A percentile compares a stretch with the other conserved stretches of the same genome.
These are phyloP conservation scores for Mycalesis mineus DNA, from an alignment of 2,888 invertebrate genomes.

Conservation along the genomic window DNA sequence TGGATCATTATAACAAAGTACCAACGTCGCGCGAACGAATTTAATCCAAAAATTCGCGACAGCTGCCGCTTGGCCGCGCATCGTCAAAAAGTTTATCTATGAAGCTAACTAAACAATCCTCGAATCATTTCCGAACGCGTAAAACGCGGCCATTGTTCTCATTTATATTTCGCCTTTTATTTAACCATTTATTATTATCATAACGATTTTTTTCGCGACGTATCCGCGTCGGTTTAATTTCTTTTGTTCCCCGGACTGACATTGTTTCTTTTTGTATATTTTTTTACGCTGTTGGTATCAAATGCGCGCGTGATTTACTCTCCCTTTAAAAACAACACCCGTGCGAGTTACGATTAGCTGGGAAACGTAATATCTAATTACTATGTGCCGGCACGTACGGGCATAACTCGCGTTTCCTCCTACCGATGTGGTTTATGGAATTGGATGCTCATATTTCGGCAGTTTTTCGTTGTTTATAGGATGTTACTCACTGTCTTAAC, in stretches of 20 bases:
- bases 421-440: conserved; percentile 76
- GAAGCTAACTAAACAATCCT: conserved; percentile 65
- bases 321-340: conserved; percentile 77
- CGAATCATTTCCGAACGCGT: conserved; percentile 61
- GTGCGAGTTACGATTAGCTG: conserved; percentile 75
- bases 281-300: conserved; percentile 63
- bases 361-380: conserved; percentile 76
- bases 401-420: conserved; percentile 74
- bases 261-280: conserved; percentile 71
- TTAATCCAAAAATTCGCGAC: conserved; percentile 63
- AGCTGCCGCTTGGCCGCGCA: conserved; percentile 59
- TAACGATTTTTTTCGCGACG: conserved; percentile 73
- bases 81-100: conserved; percentile 66
- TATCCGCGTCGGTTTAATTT: conserved; percentile 71
- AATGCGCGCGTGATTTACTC: conserved; percentile 70
- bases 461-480: conserved; percentile 62
- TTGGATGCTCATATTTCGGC: conserved; percentile 76
- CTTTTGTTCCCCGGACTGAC: conserved; percentile 72
- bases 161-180: conserved; percentile 68
- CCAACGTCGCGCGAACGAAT: conserved; percentile 57
- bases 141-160: conserved; percentile 68
- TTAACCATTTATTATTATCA: conserved; percentile 71
- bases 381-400: conserved; percentile 74
- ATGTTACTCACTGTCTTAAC: conserved; percentile 61
- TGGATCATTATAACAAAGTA: conserved; percentile 65